Conservation (phyloP, 2,797 vertebrate genomes). For the Bryconaethiops microstoma region DNA sequence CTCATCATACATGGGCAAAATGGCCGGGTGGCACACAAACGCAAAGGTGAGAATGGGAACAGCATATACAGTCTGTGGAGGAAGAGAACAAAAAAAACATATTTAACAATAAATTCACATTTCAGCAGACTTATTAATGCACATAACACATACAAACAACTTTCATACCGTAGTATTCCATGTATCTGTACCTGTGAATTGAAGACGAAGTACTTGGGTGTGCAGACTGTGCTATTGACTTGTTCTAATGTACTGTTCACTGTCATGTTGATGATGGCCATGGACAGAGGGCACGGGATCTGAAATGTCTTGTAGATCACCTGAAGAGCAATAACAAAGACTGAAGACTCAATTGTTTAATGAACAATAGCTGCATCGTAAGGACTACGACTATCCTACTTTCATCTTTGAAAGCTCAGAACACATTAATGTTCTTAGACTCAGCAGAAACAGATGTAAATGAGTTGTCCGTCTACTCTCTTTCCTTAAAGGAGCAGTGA, state of each 20-base stretch:
- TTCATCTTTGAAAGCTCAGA: background rate
- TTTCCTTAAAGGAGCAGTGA: background rate
- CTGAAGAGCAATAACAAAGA: slow-evolving; percentile 67
- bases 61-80: slow-evolving; percentile 89
- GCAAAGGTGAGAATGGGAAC: slow-evolving; percentile 96
- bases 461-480: background rate
- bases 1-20: slow-evolving; percentile 97
- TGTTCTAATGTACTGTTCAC: slow-evolving; percentile 70
- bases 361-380: background rate
- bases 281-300: slow-evolving; percentile 82
- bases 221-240: slow-evolving; percentile 72
- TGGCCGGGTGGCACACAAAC: slow-evolving; percentile 95
- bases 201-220: slow-evolving; percentile 89
- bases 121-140: background rate
- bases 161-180: background rate
- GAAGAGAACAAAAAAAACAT: background rate
- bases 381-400: background rate
- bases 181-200: slow-evolving; percentile 87
- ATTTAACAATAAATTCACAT: background rate
- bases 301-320: slow-evolving; percentile 98
- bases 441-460: background rate
- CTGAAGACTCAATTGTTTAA: background rate
- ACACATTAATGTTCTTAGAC: background rate
- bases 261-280: slow-evolving; percentile 57
- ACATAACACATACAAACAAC: background rate